Conservation (phyloP, 2,113 vertebrate genomes). For the Protomyctophum bolini region DNA sequence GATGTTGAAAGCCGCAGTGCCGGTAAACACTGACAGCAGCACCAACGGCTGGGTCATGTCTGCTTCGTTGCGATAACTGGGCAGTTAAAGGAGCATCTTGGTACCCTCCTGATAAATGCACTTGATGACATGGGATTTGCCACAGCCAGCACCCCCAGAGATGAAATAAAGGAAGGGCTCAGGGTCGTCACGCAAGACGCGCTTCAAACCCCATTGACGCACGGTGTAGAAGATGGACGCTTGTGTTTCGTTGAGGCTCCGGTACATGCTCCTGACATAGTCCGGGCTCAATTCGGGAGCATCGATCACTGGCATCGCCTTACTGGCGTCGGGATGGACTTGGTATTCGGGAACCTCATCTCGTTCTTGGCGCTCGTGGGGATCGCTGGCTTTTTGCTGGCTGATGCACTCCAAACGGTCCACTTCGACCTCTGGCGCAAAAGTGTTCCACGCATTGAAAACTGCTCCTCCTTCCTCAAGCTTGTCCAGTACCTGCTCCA, state of each 20-base stretch:
- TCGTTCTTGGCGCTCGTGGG: conserved; percentile 10
- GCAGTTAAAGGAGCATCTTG: conserved; percentile 28
- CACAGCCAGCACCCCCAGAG: conserved; percentile 31
- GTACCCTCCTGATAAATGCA: conserved; percentile 30
- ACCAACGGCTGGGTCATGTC: conserved; percentile 35
- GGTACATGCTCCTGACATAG: conserved; percentile 3
- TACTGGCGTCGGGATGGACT: too few relatives aligned
- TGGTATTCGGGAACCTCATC: conserved; percentile 28
- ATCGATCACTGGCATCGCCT: too few relatives aligned
- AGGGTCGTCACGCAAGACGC: conserved; percentile 1
- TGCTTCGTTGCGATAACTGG: conserved; percentile 9
- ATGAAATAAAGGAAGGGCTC: conserved; percentile 28
- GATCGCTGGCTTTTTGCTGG: conserved; percentile 14
- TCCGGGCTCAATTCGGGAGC: neutral
- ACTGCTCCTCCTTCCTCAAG: neutral
- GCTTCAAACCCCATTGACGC: conserved; percentile 11
- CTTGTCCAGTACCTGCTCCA: too few relatives aligned
- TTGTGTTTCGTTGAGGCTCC: conserved; percentile 16
- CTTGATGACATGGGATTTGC: conserved; percentile 43
- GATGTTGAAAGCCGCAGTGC: conserved; percentile 35
- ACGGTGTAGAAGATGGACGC: conserved; percentile 26
- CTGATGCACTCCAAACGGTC: too few relatives aligned
- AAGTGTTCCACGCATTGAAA: conserved; percentile 38
- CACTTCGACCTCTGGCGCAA: too few relatives aligned
- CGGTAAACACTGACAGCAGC: conserved; percentile 22